Percentiles rank a stretch among this genome's conserved stretches.
Conservation (phyloP, 2,888 invertebrate species). For the Tenodera sinensis region DNA sequence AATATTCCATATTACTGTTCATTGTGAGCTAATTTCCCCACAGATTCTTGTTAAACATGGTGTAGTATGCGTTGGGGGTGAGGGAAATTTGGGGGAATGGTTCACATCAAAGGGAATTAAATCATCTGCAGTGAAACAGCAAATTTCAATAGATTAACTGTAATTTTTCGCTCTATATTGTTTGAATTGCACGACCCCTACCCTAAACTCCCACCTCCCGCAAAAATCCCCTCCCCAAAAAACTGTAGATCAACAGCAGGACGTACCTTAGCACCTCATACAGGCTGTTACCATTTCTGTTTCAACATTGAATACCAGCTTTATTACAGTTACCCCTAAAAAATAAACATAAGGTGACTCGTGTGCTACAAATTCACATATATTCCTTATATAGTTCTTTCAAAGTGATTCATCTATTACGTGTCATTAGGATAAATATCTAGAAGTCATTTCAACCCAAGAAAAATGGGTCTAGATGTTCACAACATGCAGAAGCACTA, state of each 20-base stretch:
- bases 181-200: not conserved
- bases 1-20: not conserved
- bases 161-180: not conserved
- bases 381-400: no score
- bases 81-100: not conserved
- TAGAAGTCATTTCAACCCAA: no score
- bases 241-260: not conserved
- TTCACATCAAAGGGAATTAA: not conserved
- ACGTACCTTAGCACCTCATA: not conserved
- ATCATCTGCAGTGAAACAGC: not conserved
- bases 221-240: no score
- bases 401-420: no score
- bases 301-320: no score
- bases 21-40: not conserved
- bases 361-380: no score
- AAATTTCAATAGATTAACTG: not conserved
- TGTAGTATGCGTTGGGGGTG: not conserved
- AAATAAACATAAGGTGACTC: no score
- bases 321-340: no score
- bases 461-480: no score
- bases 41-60: not conserved
- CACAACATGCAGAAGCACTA: no score
- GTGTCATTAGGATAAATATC: no score
- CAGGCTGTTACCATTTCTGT: not conserved
- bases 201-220: not conserved